phyloP scores from a whole-genome alignment of 2,888 invertebrate species.

The Arctia plantaginis region DNA sequence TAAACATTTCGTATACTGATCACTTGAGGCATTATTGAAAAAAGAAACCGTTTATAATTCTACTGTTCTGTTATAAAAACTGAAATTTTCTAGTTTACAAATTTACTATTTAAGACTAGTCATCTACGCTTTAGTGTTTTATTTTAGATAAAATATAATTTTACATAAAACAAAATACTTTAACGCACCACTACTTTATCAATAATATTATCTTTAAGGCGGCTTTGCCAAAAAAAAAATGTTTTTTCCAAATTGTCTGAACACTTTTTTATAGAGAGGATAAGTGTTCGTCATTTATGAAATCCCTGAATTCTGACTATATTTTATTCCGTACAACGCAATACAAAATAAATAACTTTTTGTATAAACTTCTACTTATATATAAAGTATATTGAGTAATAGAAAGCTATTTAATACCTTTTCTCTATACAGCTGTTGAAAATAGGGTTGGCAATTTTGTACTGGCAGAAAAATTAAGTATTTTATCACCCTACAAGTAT shows the following conservation, averaged over 20 bases:
- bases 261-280: too few relatives aligned
- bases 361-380: background rate
- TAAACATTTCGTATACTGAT: background rate
- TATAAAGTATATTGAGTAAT: background rate
- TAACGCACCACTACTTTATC: too few relatives aligned
- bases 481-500: too few relatives aligned
- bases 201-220: too few relatives aligned
- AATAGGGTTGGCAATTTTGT: background rate
- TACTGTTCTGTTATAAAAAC: background rate
- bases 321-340: background rate
- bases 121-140: background rate
- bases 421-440: background rate
- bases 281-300: background rate
- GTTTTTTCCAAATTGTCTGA: background rate
- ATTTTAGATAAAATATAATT: background rate
- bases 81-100: background rate
- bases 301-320: background rate
- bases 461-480: background rate
- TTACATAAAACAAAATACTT: too few relatives aligned
- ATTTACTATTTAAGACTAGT: background rate
- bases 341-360: background rate
- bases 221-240: too few relatives aligned
- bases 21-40: background rate
- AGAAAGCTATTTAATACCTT: background rate
- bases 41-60: background rate